phyloP scores from a whole-genome alignment of 2,797 vertebrate genomes.

The Sorex maritimensis region DNA sequence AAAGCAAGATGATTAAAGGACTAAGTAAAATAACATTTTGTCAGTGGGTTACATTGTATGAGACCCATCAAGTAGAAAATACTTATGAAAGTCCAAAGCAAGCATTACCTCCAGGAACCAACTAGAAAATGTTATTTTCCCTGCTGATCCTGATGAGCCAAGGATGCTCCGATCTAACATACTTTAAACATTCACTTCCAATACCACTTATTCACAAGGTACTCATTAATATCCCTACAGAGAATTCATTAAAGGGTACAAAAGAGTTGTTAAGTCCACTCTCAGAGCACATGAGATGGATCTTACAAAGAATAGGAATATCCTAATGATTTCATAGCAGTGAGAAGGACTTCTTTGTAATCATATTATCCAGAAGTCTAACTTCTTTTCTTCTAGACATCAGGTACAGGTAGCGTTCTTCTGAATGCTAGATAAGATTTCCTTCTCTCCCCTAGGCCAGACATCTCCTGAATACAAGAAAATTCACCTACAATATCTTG shows the following conservation, averaged over 20 bases:
- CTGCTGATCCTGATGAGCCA: not conserved
- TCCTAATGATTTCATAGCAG: constrained; percentile 21
- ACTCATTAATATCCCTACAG: not conserved
- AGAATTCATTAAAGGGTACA: not conserved
- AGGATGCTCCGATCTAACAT: not conserved
- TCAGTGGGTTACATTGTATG: constrained; percentile 23
- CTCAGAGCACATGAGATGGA: constrained; percentile 35
- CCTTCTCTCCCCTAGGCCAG: not conserved
- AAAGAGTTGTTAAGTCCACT: constrained; percentile 7
- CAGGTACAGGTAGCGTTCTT: constrained; percentile 14
- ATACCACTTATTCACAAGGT: not conserved
- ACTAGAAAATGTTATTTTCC: constrained; percentile 23
- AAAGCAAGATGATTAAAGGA: constrained; percentile 44
- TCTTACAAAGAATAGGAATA: constrained; percentile 53
- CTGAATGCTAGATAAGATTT: constrained; percentile 67
- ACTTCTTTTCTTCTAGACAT: constrained; percentile 61
- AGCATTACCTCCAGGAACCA: constrained; percentile 12
- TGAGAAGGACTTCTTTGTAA: not conserved
- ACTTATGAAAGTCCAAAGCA: constrained; percentile 21
- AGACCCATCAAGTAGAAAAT: constrained; percentile 15
- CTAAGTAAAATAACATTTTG: constrained; percentile 48
- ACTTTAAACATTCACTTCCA: not conserved
- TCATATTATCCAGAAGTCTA: constrained; percentile 5
- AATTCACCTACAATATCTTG: constrained; percentile 57
- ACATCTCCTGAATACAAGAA: constrained; percentile 58